Conservation (phyloP, 1,140 invertebrate genomes). For the Pseudomyrmex pallidus region DNA sequence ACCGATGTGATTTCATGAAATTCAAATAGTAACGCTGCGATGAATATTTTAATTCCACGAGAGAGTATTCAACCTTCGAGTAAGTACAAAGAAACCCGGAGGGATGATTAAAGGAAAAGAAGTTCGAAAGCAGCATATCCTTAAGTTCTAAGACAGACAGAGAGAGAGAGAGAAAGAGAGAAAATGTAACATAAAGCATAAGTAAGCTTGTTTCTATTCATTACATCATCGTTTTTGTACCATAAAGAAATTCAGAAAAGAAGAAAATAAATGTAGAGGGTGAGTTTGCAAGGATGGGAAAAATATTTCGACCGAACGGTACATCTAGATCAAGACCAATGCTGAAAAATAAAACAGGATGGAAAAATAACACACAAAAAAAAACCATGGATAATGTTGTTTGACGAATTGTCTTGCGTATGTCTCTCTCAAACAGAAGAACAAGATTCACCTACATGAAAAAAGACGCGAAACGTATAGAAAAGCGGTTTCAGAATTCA, state of each 20-base stretch:
- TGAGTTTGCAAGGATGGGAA: slow-evolving; percentile 25
- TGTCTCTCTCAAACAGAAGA: neutral
- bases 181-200: slow-evolving; percentile 19
- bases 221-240: slow-evolving; percentile 17
- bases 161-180: neutral
- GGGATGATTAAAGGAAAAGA: slow-evolving; percentile 50
- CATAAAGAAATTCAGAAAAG: slow-evolving; percentile 41
- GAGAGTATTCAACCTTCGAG: neutral
- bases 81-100: slow-evolving; percentile 35
- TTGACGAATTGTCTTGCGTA: slow-evolving; percentile 40
- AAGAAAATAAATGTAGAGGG: slow-evolving; percentile 4
- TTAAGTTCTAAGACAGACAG: slow-evolving; percentile 29
- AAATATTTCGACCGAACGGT: neutral
- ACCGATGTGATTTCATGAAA: slow-evolving; percentile 40
- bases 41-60: slow-evolving; percentile 58
- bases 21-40: slow-evolving; percentile 28
- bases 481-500: neutral
- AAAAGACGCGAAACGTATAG: slow-evolving; percentile 4
- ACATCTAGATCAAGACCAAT: slow-evolving; percentile 28
- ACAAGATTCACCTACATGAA: neutral
- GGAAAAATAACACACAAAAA: slow-evolving; percentile 2
- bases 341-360: neutral
- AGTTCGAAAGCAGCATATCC: slow-evolving; percentile 6
- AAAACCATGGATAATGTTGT: slow-evolving; percentile 54
- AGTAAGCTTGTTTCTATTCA: slow-evolving; percentile 46